Conservation (phyloP, 2,888 invertebrate genomes). For the Cataglyphis altisquamis region DNA sequence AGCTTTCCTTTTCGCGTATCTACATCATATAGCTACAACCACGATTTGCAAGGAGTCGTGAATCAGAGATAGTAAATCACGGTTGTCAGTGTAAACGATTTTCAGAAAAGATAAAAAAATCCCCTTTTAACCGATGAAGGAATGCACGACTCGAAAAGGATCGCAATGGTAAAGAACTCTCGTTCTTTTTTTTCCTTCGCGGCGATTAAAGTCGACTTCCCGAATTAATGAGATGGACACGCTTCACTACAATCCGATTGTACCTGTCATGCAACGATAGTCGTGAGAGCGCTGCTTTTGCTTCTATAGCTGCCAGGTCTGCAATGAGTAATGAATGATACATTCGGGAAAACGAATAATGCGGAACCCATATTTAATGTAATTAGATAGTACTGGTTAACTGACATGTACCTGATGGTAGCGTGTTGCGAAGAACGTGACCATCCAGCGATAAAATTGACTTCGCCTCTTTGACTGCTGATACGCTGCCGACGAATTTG, state of each 20-base stretch:
- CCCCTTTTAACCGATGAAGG: not conserved
- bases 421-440: slow-evolving; percentile 84
- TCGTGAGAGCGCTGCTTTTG: slow-evolving; percentile 80
- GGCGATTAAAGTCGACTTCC: slow-evolving; percentile 3
- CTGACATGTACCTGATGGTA: slow-evolving; percentile 81
- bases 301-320: slow-evolving; percentile 74
- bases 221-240: slow-evolving; percentile 33
- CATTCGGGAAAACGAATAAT: not conserved
- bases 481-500: slow-evolving; percentile 78
- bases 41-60: not conserved
- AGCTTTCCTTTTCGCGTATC: not conserved
- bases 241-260: slow-evolving; percentile 45
- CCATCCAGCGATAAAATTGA: slow-evolving; percentile 83
- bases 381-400: slow-evolving; percentile 13
- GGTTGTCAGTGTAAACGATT: not conserved
- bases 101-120: slow-evolving; percentile 1
- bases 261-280: slow-evolving; percentile 81
- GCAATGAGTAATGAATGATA: slow-evolving; percentile 50
- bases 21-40: not conserved
- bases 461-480: slow-evolving; percentile 77
- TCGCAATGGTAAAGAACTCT: not conserved
- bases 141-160: not conserved
- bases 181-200: slow-evolving; percentile 1
- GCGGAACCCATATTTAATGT: not conserved
- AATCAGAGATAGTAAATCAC: slow-evolving; percentile 24